These are phyloP conservation scores for Peucedramus taeniatus DNA, from an alignment of 2,113 vertebrate species.

Conservation along the genomic window DNA sequence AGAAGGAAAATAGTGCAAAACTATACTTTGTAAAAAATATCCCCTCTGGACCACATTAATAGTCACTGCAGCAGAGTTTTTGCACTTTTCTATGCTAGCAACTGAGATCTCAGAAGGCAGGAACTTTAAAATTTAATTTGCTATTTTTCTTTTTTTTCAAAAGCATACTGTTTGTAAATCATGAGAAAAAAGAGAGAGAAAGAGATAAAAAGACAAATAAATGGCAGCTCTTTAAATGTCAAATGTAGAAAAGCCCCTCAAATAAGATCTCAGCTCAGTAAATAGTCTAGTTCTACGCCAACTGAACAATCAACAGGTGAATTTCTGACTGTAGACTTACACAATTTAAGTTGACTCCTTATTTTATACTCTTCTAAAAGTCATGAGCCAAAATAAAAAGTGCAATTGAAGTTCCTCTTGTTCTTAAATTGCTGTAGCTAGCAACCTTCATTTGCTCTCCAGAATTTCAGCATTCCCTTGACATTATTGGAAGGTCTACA, in stretches of 20 bases:
- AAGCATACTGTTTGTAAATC: neutral
- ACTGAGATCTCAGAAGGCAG: neutral
- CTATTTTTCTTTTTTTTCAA: neutral
- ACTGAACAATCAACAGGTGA: neutral
- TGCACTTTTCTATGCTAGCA: neutral
- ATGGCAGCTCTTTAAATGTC: neutral
- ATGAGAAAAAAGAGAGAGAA: neutral
- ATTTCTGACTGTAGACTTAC: neutral
- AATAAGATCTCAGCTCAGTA: neutral
- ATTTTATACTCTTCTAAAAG: neutral
- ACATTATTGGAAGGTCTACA: neutral
- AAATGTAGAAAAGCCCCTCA: neutral
- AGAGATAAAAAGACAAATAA: neutral
- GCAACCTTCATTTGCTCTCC: neutral
- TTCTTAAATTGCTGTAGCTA: neutral
- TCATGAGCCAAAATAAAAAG: neutral
- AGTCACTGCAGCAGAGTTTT: neutral
- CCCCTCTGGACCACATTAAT: neutral
- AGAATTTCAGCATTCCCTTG: neutral
- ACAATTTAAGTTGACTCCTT: neutral
- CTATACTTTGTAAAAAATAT: neutral
- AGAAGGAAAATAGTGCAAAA: neutral
- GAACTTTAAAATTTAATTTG: neutral
- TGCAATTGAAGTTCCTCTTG: neutral
- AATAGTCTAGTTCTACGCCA: neutral